These are phyloP conservation scores for Caenorhabditis angaria DNA, from an alignment of 2,888 invertebrate species.

Conservation along the genomic window DNA sequence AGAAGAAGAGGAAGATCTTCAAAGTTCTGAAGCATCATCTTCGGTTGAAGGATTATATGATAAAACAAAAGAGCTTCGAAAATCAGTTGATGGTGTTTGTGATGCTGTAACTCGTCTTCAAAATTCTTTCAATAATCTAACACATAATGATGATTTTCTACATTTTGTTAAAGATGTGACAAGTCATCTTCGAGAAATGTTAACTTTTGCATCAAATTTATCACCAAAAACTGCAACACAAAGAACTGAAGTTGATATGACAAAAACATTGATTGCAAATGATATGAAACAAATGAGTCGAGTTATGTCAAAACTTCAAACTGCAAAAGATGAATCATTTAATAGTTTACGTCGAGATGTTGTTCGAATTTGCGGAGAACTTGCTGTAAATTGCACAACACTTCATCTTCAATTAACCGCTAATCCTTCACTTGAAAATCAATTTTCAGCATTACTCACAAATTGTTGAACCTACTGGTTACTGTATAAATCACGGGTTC, in stretches of 20 bases:
- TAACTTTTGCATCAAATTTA: constrained; percentile 30
- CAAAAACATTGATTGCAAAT: constrained; percentile 54
- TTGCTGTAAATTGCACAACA: constrained; percentile 53
- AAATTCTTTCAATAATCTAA: constrained; percentile 52
- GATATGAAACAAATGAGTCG: constrained; percentile 59
- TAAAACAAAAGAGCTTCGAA: constrained; percentile 19
- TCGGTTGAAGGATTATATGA: neutral
- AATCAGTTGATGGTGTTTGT: constrained; percentile 34
- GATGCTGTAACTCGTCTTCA: constrained; percentile 50
- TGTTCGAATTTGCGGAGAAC: constrained; percentile 54
- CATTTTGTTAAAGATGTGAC: constrained; percentile 45
- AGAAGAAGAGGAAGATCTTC: constrained; percentile 25
- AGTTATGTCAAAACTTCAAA: constrained; percentile 49
- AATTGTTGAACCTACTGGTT: constrained; percentile 20
- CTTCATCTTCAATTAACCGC: constrained; percentile 37
- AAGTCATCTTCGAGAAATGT: constrained; percentile 40
- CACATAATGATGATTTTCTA: constrained; percentile 51
- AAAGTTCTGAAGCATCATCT: constrained; percentile 27
- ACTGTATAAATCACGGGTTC: too few species aligned
- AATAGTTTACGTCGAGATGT: constrained; percentile 53
- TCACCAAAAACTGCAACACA: constrained; percentile 25
- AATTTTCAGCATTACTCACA: constrained; percentile 36
- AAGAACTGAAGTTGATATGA: constrained; percentile 45
- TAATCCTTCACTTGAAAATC: constrained; percentile 30
- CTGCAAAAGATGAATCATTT: constrained; percentile 34